phyloP scores from a whole-genome alignment of 2,888 invertebrate genomes.

The Euphydryas editha region DNA sequence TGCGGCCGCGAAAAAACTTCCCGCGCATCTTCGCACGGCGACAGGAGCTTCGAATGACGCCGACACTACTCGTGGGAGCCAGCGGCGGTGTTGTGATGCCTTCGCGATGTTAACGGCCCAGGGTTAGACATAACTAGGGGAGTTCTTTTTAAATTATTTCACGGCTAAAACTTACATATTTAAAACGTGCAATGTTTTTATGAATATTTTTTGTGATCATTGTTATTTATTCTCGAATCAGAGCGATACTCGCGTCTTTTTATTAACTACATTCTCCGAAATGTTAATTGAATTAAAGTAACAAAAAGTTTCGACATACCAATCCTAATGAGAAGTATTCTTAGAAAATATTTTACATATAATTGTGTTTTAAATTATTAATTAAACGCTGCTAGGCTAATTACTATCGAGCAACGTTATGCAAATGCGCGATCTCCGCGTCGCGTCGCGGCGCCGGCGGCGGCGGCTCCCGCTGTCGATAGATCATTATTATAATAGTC shows the following conservation, averaged over 20 bases:
- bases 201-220: background rate
- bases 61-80: background rate
- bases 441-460: constrained; percentile 8
- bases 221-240: background rate
- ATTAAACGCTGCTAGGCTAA: constrained; percentile 4
- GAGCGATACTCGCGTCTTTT: background rate
- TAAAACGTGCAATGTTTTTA: background rate
- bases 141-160: too few species aligned
- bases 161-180: too few species aligned
- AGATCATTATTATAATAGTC: background rate
- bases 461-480: background rate
- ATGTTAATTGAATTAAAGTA: constrained; percentile 11
- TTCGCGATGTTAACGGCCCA: too few species aligned
- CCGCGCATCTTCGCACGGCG: constrained; percentile 2
- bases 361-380: constrained; percentile 9
- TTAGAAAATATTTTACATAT: constrained; percentile 8
- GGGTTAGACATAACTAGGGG: too few species aligned
- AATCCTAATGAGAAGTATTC: constrained; percentile 9
- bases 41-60: constrained; percentile 3
- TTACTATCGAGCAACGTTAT: constrained; percentile 7
- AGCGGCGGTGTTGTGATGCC: too few species aligned
- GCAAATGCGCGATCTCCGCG: constrained; percentile 1
- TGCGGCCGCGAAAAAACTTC: background rate
- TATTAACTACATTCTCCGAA: background rate
- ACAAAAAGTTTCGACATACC: constrained; percentile 11